Evolutionary conservation across 2,797 vertebrate genomes (phyloP).

Genomic region (Clarias laeviceps): DNA sequence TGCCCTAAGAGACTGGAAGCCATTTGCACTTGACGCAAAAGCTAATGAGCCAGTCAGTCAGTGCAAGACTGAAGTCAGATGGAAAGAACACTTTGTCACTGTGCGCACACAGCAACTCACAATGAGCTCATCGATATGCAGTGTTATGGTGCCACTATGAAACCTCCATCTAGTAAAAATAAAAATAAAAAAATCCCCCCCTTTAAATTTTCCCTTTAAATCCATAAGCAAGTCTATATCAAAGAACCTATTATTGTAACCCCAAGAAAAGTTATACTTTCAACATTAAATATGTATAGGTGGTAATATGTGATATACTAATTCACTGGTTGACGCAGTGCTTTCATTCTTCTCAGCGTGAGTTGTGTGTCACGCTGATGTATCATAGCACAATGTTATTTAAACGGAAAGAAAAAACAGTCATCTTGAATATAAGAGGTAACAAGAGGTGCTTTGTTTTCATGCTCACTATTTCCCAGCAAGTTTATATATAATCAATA

Average conservation of each 20-base stretch:
- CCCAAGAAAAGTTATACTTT: neutral
- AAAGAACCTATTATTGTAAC: neutral
- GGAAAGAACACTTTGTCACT: slow-evolving; percentile 16
- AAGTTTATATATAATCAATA: too few relatives aligned
- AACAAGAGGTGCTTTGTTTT: neutral
- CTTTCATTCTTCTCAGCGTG: neutral
- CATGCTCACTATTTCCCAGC: neutral
- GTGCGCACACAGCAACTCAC: neutral
- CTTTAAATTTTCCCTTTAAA: neutral
- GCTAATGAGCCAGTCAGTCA: slow-evolving; percentile 43
- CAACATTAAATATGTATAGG: neutral
- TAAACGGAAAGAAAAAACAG: neutral
- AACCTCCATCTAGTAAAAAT: neutral
- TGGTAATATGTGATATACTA: neutral
- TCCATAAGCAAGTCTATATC: neutral
- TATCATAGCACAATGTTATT: neutral
- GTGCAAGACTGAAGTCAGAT: slow-evolving; percentile 11
- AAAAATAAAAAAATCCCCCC: too few relatives aligned
- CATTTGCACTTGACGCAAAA: slow-evolving; percentile 24
- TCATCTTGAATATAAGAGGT: neutral
- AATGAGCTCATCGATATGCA: neutral
- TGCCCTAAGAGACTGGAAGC: slow-evolving; percentile 18
- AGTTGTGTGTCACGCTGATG: neutral
- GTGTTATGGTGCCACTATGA: neutral
- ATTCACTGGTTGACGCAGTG: too few relatives aligned